phyloP scores from a whole-genome alignment of 2,888 invertebrate species.

The Choreutis nemorana region DNA sequence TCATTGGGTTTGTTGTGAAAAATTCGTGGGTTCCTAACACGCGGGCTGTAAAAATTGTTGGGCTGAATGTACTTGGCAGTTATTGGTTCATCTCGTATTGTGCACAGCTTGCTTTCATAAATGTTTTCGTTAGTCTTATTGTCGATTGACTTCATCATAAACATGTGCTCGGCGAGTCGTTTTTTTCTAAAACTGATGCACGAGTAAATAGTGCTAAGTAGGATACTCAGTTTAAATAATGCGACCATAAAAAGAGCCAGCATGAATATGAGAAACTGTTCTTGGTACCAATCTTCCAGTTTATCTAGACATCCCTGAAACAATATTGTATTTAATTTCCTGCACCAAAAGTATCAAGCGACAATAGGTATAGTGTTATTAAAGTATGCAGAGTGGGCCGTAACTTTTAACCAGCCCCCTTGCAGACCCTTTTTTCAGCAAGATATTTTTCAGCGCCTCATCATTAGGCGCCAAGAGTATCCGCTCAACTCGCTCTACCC shows the following conservation, averaged over 20 bases:
- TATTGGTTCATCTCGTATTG: slow-evolving; percentile 41
- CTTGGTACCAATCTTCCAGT: slow-evolving; percentile 79
- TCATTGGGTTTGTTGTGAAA: slow-evolving; percentile 55
- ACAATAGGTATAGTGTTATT: not conserved
- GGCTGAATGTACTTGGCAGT: slow-evolving; percentile 55
- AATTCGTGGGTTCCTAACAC: slow-evolving; percentile 51
- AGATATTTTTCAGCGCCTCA: no score
- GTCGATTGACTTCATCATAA: slow-evolving; percentile 41
- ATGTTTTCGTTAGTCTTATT: slow-evolving; percentile 46
- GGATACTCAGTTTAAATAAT: slow-evolving; percentile 75
- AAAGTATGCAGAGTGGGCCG: no score
- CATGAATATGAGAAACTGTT: slow-evolving; percentile 76
- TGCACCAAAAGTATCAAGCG: not conserved
- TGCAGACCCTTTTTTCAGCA: no score
- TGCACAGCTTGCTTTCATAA: slow-evolving; percentile 39
- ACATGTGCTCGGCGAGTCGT: slow-evolving; percentile 48
- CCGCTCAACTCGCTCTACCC: no score
- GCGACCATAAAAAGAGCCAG: slow-evolving; percentile 71
- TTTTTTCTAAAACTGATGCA: slow-evolving; percentile 70
- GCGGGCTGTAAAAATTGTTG: slow-evolving; percentile 56
- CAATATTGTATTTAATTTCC: not conserved
- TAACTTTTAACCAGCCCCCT: no score
- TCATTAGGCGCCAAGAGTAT: no score
- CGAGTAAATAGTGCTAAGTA: slow-evolving; percentile 74
- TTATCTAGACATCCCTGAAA: slow-evolving; percentile 73